A percentile compares a stretch with the other conserved stretches of the same genome.
Conservation (phyloP, 2,797 vertebrate species). For the Pachyuromys duprasi region DNA sequence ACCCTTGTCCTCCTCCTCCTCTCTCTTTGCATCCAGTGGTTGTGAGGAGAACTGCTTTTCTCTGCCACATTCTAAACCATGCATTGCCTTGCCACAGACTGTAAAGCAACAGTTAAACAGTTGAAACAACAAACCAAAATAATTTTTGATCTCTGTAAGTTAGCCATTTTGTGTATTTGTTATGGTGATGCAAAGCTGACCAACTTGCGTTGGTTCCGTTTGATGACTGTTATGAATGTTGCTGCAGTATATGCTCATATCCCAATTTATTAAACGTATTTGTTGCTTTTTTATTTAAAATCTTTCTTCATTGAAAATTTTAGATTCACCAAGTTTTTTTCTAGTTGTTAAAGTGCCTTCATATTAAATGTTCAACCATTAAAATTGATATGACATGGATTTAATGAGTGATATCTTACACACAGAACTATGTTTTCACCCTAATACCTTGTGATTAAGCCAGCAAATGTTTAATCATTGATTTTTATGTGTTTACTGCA, state of each 20-base stretch:
- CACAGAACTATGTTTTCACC: background rate
- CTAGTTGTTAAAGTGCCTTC: background rate
- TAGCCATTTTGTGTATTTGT: background rate
- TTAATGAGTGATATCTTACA: background rate
- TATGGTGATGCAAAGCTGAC: background rate
- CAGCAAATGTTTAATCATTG: background rate
- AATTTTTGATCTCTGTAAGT: background rate
- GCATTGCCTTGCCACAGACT: background rate
- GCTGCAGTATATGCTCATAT: background rate
- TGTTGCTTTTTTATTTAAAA: background rate
- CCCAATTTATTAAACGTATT: background rate
- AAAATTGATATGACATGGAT: too few species aligned
- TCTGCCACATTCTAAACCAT: background rate
- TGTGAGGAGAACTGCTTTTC: background rate
- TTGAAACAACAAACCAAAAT: background rate
- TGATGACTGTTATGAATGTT: background rate
- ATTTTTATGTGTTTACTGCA: background rate
- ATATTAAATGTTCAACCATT: too few species aligned
- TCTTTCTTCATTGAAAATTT: background rate
- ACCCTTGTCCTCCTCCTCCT: too few species aligned
- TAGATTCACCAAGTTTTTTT: background rate
- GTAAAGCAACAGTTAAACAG: background rate
- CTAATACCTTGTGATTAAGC: background rate
- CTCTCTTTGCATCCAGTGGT: background rate
- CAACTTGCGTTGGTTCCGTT: background rate